These are phyloP conservation scores for Epinotia demarniana DNA, from an alignment of 2,888 invertebrate species.

Conservation along the genomic window DNA sequence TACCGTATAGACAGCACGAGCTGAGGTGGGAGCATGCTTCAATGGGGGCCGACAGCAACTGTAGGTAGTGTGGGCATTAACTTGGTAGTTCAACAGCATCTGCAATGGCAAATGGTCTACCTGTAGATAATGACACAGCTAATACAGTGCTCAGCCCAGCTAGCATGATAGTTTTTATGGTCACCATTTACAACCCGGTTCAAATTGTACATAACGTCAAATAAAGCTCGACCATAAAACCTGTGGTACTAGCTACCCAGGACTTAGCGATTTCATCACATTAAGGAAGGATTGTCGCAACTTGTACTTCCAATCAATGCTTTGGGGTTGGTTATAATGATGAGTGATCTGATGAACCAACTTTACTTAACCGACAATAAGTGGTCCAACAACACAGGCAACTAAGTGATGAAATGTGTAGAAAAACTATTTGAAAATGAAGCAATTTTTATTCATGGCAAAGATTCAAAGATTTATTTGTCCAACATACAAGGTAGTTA, in stretches of 20 bases:
- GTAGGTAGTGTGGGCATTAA: no score
- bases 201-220: no score
- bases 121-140: background rate
- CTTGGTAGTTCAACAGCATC: background rate
- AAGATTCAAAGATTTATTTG: no score
- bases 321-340: background rate
- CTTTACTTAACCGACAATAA: background rate
- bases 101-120: background rate
- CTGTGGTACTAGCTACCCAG: no score
- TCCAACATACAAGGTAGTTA: no score
- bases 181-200: no score
- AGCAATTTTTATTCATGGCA: no score
- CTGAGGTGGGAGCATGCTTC: background rate
- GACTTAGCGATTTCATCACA: no score
- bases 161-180: background rate
- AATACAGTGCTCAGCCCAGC: background rate
- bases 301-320: background rate
- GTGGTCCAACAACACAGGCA: no score
- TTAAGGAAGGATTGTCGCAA: background rate
- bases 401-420: no score
- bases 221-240: no score
- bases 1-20: background rate
- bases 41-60: conserved; percentile 1
- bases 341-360: background rate
- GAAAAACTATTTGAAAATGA: no score